Evolutionary conservation across 2,797 vertebrate genomes (phyloP).

Genomic region (Parotocinclus haroldoi): DNA sequence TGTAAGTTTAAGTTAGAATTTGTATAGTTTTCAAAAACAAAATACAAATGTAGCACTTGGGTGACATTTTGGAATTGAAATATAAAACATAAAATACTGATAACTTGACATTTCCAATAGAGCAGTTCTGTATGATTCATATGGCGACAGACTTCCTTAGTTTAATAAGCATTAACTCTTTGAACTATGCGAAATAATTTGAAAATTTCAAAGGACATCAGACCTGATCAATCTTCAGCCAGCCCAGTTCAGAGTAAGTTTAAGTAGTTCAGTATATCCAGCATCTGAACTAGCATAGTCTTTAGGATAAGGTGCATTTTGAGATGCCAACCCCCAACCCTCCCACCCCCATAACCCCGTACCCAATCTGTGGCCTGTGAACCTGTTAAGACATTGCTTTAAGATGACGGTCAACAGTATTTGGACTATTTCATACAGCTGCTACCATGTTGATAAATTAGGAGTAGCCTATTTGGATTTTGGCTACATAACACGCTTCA

Average conservation of each 20-base stretch:
- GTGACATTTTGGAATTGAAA: neutral
- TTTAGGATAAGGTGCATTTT: slow-evolving; percentile 39
- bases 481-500: neutral
- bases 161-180: slow-evolving; percentile 7
- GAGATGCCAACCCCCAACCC: neutral
- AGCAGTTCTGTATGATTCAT: slow-evolving; percentile 1
- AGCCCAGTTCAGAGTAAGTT: neutral
- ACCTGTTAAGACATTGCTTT: neutral
- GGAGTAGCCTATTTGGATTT: slow-evolving; percentile 1
- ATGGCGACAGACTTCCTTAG: neutral
- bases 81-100: slow-evolving; percentile 32
- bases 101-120: slow-evolving; percentile 13
- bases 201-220: neutral
- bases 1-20: slow-evolving; percentile 5
- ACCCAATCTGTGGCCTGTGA: slow-evolving; percentile 3
- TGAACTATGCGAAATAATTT: neutral
- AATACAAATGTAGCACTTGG: neutral
- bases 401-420: too few relatives aligned
- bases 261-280: slow-evolving; percentile 38
- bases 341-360: neutral
- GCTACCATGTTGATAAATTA: neutral
- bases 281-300: slow-evolving; percentile 31
- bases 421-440: neutral
- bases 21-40: neutral
- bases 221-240: neutral